Evolutionary conservation across 2,113 vertebrate species (phyloP).

Genomic region (Oryctolagus cuniculus): DNA sequence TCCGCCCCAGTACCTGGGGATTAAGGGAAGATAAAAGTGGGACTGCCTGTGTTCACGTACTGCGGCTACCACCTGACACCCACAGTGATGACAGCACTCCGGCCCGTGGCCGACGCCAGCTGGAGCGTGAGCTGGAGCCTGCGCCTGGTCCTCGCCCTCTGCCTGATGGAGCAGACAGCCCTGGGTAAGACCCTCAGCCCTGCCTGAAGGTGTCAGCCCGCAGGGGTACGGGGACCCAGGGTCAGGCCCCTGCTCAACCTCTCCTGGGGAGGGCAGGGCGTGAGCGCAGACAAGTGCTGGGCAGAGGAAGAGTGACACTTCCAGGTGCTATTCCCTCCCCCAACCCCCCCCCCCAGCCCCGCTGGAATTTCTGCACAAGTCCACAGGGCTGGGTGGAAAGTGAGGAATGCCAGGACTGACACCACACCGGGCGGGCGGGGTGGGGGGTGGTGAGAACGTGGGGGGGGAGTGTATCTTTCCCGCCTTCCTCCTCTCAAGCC

Average conservation of each 20-base stretch:
- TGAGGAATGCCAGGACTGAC: not conserved
- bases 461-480: not conserved
- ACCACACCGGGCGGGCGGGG: not conserved
- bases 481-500: not conserved
- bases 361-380: not conserved
- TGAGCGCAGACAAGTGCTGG: not conserved
- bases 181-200: slow-evolving; percentile 51
- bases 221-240: not conserved
- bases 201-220: not conserved
- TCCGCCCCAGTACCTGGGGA: not conserved
- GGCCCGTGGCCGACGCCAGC: not conserved
- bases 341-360: not conserved
- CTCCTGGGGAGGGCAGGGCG: not conserved
- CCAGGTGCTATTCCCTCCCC: not conserved
- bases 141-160: not conserved
- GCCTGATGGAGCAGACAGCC: not conserved
- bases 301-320: not conserved
- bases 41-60: not conserved
- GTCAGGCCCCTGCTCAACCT: not conserved
- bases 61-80: not conserved
- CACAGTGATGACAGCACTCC: not conserved
- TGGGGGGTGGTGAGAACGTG: rapidly evolving
- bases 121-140: slow-evolving; percentile 4
- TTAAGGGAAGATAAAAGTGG: slow-evolving; percentile 30
- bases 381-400: not conserved